These are phyloP conservation scores for Biston betularia DNA, from an alignment of 2,888 invertebrate species.

Conservation along the genomic window DNA sequence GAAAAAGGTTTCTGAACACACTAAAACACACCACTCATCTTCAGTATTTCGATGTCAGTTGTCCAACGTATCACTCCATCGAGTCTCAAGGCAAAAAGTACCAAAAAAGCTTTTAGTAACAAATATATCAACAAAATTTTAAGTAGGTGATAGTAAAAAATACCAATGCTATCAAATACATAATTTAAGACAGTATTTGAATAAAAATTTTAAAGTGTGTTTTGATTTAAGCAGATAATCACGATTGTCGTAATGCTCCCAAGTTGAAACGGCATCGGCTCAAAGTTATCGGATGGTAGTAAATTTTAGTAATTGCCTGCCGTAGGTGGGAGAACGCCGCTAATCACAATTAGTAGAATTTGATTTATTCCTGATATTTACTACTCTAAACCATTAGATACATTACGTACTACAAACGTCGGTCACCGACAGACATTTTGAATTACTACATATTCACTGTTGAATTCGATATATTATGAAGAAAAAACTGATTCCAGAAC, in stretches of 20 bases:
- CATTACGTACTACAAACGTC: neutral
- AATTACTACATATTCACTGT: too few relatives aligned
- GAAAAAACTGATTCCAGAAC: too few relatives aligned
- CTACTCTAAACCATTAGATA: slow-evolving; percentile 17
- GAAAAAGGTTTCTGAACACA: too few relatives aligned
- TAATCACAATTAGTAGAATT: slow-evolving; percentile 35
- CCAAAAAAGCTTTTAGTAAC: too few relatives aligned
- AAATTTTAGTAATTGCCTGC: slow-evolving; percentile 30
- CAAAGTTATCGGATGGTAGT: slow-evolving; percentile 40
- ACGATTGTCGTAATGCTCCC: slow-evolving; percentile 18
- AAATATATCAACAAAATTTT: neutral
- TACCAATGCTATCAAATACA: slow-evolving; percentile 11
- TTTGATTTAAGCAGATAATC: slow-evolving; percentile 34
- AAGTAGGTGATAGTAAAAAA: slow-evolving; percentile 9
- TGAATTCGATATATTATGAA: too few relatives aligned
- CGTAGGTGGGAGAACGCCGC: slow-evolving; percentile 41
- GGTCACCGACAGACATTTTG: neutral
- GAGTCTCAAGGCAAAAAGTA: too few relatives aligned
- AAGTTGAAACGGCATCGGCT: slow-evolving; percentile 28
- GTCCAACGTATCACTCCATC: too few relatives aligned
- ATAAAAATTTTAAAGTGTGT: slow-evolving; percentile 29
- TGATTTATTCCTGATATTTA: slow-evolving; percentile 26
- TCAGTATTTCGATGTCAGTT: too few relatives aligned
- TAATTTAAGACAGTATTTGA: slow-evolving; percentile 35
- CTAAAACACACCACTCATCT: too few relatives aligned